Evolutionary conservation across 1,140 invertebrate species (phyloP), one percentile per base, ranked within the genome.

Genomic region (Bombus superbus): DNA sequence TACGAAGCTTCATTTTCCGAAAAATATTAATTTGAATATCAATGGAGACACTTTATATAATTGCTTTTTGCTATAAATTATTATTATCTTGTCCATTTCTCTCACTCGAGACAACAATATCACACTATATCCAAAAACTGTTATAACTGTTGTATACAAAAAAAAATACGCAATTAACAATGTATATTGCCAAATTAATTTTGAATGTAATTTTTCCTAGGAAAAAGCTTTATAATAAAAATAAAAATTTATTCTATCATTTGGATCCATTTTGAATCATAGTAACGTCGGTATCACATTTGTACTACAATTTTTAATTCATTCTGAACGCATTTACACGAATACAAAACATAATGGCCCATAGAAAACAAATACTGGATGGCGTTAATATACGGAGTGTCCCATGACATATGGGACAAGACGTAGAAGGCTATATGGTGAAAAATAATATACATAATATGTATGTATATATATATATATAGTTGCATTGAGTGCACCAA

Each of bases 401-500:
- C 42, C 40, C 35, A 78, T 59, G 35, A 76, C 86, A 62, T 86
- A 86, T 22, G 69, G 25, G 66, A 85, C 83, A 59, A 62, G 68
- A 85, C 75, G 57, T 75, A 75, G 32, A 73, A 85, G 86, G 72
- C 78, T 88, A 88, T 28, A 32, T 64, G 44, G 32, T 82, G 47
- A 62, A 73, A 75, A 62, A 77, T 78, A 66, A 62, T 72, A 72
- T 72, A 44, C 28, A 72, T 42, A 44, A n/a, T 40, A 40, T 38
- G 5, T 72, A 42, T 42, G 3, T 73, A 88, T 76, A 77, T 64
- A 88, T 84, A 88, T 89, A 83, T 83, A 88, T 83, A 90, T 85
- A 89, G 77, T 87, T 88, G 88, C 89, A 86, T 88, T 86, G 86
- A 73, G 88, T 88, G 89, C 88, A 90, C 78, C 82, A 84, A 90